phyloP scores from a whole-genome alignment of 2,797 vertebrate species.

The Botia kubotai region DNA sequence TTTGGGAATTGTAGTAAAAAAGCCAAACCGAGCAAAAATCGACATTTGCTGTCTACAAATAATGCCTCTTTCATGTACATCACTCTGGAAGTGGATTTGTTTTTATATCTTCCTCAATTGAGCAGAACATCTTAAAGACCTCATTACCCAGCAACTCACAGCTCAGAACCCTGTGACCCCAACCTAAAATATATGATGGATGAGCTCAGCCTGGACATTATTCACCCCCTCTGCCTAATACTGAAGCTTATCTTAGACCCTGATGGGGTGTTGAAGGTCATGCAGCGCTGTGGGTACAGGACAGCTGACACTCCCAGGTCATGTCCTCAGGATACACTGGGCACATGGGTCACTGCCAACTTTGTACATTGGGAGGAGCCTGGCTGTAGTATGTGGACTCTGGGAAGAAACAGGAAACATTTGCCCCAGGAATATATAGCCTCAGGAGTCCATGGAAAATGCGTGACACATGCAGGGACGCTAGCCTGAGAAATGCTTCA shows the following conservation, averaged over 20 bases:
- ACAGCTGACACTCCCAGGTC: constrained; percentile 19
- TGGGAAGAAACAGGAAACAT: neutral
- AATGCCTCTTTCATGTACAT: neutral
- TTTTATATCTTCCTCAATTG: neutral
- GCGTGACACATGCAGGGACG: neutral
- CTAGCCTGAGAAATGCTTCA: neutral
- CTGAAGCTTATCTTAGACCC: neutral
- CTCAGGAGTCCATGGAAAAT: neutral
- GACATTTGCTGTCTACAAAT: neutral
- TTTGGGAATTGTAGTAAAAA: neutral
- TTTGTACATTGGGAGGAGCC: neutral
- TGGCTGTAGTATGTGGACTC: neutral
- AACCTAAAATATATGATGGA: neutral
- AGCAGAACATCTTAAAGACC: neutral
- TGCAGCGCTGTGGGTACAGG: neutral
- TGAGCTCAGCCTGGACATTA: neutral
- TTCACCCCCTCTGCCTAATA: neutral
- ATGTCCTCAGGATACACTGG: neutral
- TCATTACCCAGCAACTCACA: neutral
- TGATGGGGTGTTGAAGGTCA: constrained; percentile 7
- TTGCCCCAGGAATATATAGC: neutral
- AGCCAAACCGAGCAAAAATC: neutral
- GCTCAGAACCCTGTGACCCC: neutral
- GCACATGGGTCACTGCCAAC: neutral
- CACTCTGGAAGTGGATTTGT: neutral